These are phyloP conservation scores for Helostoma temminkii DNA, from an alignment of 2,797 vertebrate species.

Conservation along the genomic window DNA sequence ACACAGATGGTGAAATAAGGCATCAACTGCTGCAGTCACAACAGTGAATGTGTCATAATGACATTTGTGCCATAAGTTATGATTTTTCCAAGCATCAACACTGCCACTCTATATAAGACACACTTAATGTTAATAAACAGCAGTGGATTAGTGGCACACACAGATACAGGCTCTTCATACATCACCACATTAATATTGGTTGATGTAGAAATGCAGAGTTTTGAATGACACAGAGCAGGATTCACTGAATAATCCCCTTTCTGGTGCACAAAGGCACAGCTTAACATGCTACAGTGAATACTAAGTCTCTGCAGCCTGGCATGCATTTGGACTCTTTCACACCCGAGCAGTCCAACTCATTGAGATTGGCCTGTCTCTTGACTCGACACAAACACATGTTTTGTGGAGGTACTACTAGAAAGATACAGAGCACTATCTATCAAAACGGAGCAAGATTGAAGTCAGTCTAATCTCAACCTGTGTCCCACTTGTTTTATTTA, in stretches of 20 bases:
- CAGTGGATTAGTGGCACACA: constrained; percentile 1
- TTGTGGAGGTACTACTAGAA: constrained; percentile 60
- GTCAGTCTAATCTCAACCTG: constrained; percentile 59
- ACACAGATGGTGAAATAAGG: constrained; percentile 72
- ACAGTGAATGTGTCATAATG: constrained; percentile 60
- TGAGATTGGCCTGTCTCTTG: constrained; percentile 67
- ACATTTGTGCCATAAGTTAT: constrained; percentile 69
- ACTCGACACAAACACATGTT: constrained; percentile 79
- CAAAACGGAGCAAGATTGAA: constrained; percentile 65
- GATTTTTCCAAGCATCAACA: constrained; percentile 35
- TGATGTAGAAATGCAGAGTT: constrained; percentile 72
- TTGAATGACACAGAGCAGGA: constrained; percentile 77
- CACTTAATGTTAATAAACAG: constrained; percentile 37
- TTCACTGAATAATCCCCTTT: constrained; percentile 78
- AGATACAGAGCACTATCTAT: constrained; percentile 71
- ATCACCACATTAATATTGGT: constrained; percentile 63
- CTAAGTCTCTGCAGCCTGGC: constrained; percentile 74
- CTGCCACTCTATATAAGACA: constrained; percentile 43
- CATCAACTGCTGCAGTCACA: constrained; percentile 69
- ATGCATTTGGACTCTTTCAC: constrained; percentile 72
- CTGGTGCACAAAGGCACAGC: constrained; percentile 74
- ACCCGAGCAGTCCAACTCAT: constrained; percentile 61
- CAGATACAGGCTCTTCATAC: constrained; percentile 36
- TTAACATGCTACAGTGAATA: constrained; percentile 76
- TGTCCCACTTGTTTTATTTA: constrained; percentile 53